Evolutionary conservation across 2,888 invertebrate genomes (phyloP).

Genomic region (Monopis laevigella): DNA sequence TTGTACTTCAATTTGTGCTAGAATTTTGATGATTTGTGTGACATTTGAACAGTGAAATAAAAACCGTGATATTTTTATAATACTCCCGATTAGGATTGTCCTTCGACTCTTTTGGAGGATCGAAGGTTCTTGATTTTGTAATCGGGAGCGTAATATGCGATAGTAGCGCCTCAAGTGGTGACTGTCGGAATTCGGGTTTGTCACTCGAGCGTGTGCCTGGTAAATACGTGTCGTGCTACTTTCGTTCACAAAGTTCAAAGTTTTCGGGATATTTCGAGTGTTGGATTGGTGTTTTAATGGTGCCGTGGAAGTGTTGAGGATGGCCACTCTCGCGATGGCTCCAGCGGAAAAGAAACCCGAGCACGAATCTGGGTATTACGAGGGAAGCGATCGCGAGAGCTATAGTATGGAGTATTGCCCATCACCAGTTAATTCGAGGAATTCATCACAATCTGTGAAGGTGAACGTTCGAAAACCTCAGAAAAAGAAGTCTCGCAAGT

Average conservation of each 20-base stretch:
- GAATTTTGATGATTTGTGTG: background rate
- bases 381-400: conserved; percentile 75
- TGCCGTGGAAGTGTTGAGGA: conserved; percentile 26
- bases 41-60: conserved; percentile 1
- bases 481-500: conserved; percentile 43
- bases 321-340: conserved; percentile 67
- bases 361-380: conserved; percentile 87
- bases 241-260: too few species aligned
- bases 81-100: too few species aligned
- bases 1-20: too few species aligned
- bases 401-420: conserved; percentile 62
- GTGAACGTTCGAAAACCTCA: conserved; percentile 48
- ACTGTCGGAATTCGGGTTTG: conserved; percentile 14
- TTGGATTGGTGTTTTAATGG: background rate
- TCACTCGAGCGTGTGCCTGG: background rate
- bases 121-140: too few species aligned
- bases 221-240: conserved; percentile 20
- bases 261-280: too few species aligned
- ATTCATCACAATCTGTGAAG: conserved; percentile 51
- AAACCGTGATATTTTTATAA: background rate
- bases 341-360: conserved; percentile 72
- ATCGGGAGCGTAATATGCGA: background rate
- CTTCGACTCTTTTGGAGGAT: too few species aligned
- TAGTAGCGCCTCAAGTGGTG: background rate
- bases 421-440: conserved; percentile 52